Conservation (phyloP, 2,888 invertebrate genomes). For the Cheilosia impressa region DNA sequence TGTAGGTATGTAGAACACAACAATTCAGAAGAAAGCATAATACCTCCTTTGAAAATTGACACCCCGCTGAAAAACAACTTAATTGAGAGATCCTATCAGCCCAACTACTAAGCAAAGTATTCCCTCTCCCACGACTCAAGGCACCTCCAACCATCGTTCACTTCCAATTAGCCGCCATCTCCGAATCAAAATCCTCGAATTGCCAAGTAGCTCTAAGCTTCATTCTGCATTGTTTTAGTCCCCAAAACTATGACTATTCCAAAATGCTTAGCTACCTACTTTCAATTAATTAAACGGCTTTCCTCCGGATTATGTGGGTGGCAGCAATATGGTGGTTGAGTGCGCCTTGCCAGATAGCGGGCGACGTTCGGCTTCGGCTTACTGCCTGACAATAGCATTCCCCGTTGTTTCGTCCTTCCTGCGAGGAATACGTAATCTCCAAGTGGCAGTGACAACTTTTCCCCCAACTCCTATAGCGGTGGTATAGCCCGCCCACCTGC, state of each 20-base stretch:
- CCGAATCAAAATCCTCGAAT: conserved; percentile 37
- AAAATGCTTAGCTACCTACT: conserved; percentile 59
- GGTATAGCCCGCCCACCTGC: conserved; percentile 32
- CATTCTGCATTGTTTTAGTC: conserved; percentile 19
- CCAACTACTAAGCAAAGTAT: too few species aligned
- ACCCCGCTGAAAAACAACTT: neutral
- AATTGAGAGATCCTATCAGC: neutral
- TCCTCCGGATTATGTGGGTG: conserved; percentile 48
- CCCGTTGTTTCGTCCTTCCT: conserved; percentile 24
- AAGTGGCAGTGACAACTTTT: conserved; percentile 33
- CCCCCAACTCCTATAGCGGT: neutral
- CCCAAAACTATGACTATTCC: conserved; percentile 51
- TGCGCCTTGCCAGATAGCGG: conserved; percentile 35
- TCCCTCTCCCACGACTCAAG: neutral
- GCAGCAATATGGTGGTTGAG: conserved; percentile 27
- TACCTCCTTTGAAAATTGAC: too few species aligned
- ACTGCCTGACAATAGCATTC: conserved; percentile 59
- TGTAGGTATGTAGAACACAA: too few species aligned
- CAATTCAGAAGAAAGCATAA: too few species aligned
- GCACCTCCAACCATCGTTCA: conserved; percentile 4
- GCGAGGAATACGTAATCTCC: conserved; percentile 43
- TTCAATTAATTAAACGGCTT: conserved; percentile 71
- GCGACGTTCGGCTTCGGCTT: conserved; percentile 36
- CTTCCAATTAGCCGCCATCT: conserved; percentile 54
- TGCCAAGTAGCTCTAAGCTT: neutral